These are phyloP conservation scores for Parazoanthus atlanticus DNA, from an alignment of 92 coral and sea anemone genomes.

Conservation along the genomic window DNA sequence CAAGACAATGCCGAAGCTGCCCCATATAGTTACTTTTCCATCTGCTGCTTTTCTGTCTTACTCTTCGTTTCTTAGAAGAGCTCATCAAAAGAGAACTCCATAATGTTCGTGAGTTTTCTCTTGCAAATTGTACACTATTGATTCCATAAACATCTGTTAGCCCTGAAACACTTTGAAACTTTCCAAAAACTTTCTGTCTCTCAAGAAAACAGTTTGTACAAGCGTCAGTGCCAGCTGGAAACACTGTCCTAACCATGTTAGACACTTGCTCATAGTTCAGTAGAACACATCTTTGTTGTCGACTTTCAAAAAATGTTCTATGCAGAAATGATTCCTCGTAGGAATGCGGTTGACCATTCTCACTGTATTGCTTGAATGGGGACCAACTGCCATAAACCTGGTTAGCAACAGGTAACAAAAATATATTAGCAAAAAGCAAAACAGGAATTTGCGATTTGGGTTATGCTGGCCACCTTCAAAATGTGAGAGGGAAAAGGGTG, in stretches of 20 bases:
- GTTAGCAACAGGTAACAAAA: background rate
- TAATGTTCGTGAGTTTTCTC: background rate
- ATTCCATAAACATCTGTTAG: background rate
- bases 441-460: background rate
- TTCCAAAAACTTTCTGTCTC: background rate
- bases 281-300: background rate
- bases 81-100: slow-evolving; percentile 24
- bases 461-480: slow-evolving; percentile 5
- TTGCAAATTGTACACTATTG: background rate
- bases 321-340: slow-evolving; percentile 5
- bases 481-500: too few relatives aligned
- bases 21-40: slow-evolving; percentile 33
- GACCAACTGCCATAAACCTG: slow-evolving; percentile 67
- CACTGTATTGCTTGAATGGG: slow-evolving; percentile 67
- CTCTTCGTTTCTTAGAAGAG: background rate
- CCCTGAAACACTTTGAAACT: background rate
- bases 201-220: slow-evolving; percentile 14
- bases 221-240: background rate
- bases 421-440: too few relatives aligned
- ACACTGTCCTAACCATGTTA: background rate
- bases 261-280: slow-evolving; percentile 14
- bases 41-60: slow-evolving; percentile 8
- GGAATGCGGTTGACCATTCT: background rate
- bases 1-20: slow-evolving; percentile 7
- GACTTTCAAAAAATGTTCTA: slow-evolving; percentile 5